Base-by-base conservation (phyloP, 2,888 invertebrate genomes). In the Osmoderma eremita region DNA sequence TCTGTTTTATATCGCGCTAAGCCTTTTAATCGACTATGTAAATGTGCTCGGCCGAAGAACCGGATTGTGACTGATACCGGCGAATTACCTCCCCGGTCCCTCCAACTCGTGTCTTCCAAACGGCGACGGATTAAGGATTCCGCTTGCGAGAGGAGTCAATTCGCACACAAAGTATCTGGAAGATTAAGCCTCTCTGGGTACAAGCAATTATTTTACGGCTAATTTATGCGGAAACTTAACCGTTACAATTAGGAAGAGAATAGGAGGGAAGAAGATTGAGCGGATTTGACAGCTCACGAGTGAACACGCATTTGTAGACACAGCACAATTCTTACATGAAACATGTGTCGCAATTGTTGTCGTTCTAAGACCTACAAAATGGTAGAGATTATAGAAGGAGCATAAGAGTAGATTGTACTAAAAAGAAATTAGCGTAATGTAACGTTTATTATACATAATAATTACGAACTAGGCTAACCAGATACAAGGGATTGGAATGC, bases 11-110 rank as follows among this genome's bases (percentile, higher is more conserved):
- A 77, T 76, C 71, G 74, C 67, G 65, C 74, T 76, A 78, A 77
- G 74, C 77, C 73, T 75, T 76, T 74, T 76, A 78, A 77, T 76
- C 78, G 75, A 70, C 70, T 74, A 75, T 77, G 77, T 72, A 76
- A 77, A 77, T 77, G 73, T 75, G 71, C 62, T 68, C 64, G 61
- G 67, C 61, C 65, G 67, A 69, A 68, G 58, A 68, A 56, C 58
- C 51, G 67, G 69, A 70, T 69, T 64, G 66, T 65, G 58, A 69
- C 68, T 70, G 70, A 70, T 73, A 69, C 67, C n/a, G 58, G 62
- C 63, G 50, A n/a, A n/a, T n/a, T 50, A 36, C 58, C 62, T 65
- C 51, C 48, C 50, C 68, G 61, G 39, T 53, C 61, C 30, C 54
- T 64, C 49, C 61, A 38, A 56, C 56, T 30, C 30, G 2, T n/a